Conservation (phyloP, 1,140 invertebrate species). For the Gonatopus flavifemur region DNA sequence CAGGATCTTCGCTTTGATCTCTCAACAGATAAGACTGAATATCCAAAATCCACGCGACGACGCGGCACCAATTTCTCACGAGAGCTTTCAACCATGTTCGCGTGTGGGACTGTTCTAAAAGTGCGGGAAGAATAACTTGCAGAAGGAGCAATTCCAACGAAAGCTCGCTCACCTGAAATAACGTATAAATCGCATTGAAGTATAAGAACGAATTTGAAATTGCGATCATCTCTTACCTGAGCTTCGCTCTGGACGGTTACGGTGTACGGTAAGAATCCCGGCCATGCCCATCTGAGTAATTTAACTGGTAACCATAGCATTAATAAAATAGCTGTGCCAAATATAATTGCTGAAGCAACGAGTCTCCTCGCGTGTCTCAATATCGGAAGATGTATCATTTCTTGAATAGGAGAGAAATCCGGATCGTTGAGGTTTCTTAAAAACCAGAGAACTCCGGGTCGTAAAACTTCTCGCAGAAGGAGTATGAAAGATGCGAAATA, state of each 20-base stretch:
- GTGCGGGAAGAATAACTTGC: slow-evolving; percentile 94
- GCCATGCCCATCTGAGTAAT: slow-evolving; percentile 80
- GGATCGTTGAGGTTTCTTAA: slow-evolving; percentile 97
- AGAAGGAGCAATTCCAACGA: slow-evolving; percentile 90
- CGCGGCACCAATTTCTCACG: slow-evolving; percentile 85
- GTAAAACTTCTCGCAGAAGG: slow-evolving; percentile 86
- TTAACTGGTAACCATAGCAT: slow-evolving; percentile 95
- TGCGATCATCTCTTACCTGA: slow-evolving; percentile 51
- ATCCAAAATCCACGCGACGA: slow-evolving; percentile 82
- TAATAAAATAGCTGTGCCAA: slow-evolving; percentile 92
- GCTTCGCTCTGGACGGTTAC: slow-evolving; percentile 81
- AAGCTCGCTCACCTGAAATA: slow-evolving; percentile 80
- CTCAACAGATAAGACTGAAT: slow-evolving; percentile 88
- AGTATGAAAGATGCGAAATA: slow-evolving; percentile 98
- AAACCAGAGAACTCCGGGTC: slow-evolving; percentile 97
- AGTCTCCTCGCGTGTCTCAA: slow-evolving; percentile 86
- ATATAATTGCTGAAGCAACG: slow-evolving; percentile 91
- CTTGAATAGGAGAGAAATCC: slow-evolving; percentile 97
- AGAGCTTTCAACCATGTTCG: slow-evolving; percentile 88
- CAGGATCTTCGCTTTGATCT: slow-evolving; percentile 59
- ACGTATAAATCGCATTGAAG: too few relatives aligned
- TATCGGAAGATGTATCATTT: slow-evolving; percentile 98
- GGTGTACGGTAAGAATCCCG: slow-evolving; percentile 92
- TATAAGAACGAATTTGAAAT: neutral
- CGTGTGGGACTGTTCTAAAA: slow-evolving; percentile 95